Conservation (phyloP, 2,797 vertebrate species). For the Chanos chanos region DNA sequence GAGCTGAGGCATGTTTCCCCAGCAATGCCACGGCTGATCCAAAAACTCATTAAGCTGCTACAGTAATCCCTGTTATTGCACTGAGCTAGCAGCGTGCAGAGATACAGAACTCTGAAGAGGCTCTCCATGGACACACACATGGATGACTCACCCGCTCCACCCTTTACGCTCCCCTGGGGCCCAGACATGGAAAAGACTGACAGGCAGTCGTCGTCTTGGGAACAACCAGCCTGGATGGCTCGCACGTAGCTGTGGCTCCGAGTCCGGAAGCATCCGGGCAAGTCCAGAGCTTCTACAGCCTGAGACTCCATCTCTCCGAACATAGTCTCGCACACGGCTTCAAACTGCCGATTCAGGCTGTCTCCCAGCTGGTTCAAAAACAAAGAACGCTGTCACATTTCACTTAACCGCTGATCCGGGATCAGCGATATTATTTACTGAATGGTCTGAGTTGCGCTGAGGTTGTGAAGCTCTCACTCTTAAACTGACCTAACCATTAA, state of each 20-base stretch:
- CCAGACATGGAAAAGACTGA: slow-evolving; percentile 92
- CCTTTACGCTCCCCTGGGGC: slow-evolving; percentile 82
- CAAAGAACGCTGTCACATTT: slow-evolving; percentile 6
- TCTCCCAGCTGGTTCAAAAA: slow-evolving; percentile 80
- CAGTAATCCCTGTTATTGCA: slow-evolving; percentile 34
- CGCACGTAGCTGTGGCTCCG: slow-evolving; percentile 98
- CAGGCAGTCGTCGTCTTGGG: slow-evolving; percentile 97
- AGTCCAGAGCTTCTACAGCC: slow-evolving; percentile 94
- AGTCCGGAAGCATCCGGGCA: slow-evolving; percentile 96
- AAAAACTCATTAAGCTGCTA: slow-evolving; percentile 42
- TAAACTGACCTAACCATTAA: no score
- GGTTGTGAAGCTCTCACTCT: no score
- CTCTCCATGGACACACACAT: slow-evolving; percentile 1
- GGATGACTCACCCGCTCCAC: slow-evolving; percentile 83
- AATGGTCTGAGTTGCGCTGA: no score
- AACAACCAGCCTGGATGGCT: slow-evolving; percentile 97
- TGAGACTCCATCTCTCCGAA: slow-evolving; percentile 95
- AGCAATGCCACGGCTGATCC: slow-evolving; percentile 27
- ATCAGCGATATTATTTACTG: no score
- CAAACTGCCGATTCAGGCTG: slow-evolving; percentile 90
- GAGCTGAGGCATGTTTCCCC: slow-evolving; percentile 16
- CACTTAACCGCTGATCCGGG: background rate
- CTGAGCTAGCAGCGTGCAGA: background rate
- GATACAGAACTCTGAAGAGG: background rate
- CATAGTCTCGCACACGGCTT: slow-evolving; percentile 90